Evolutionary conservation across 2,797 vertebrate species (phyloP), one percentile per base, ranked within the genome.

Genomic region (Microctenopoma stevenorrisi): DNA sequence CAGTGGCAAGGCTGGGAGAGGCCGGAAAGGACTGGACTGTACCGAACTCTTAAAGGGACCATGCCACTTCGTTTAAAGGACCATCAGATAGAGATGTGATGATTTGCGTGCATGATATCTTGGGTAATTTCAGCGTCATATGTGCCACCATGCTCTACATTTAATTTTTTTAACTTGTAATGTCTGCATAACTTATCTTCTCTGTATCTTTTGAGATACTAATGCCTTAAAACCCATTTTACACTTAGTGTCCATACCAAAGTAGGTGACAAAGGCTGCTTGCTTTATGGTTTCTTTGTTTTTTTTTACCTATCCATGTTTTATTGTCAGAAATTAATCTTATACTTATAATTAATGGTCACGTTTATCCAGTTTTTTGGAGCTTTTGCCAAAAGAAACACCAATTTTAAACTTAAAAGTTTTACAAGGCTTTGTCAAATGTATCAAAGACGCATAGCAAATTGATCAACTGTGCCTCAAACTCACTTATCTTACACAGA

Each of bases 191-290:
- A 85, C 72, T 73, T 72, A 67, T 83, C 59, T 85, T 86, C 66
- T 67, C 84, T 72, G 85, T 86, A 84, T 91, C 85, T 74, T 71
- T 82, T 60, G 84, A 83, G 88, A 88, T 90, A 86, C 83, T 86
- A 84, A 89, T 94, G 93, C 94, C 94, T 95, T 94, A 95, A 94
- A 93, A 86, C 68, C 78, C 78, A 93, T 91, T 89, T 85, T 72
- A 73, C 58, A 70, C 56, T 77, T 67, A 64, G 67, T 78, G 71
- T 77, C 72, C 78, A 86, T 89, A 94, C 94, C 93, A 94, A 95
- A 94, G 92, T 92, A 89, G 89, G 75, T 85, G 83, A 88, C 58
- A 83, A 60, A 72, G 75, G 72, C 74, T 84, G 76, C 78, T 86
- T 84, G 64, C 78, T 81, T 76, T 48, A 74, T 80, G 48, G 46